Base-by-base conservation (phyloP, 2,888 invertebrate species). In the Euspilapteryx auroguttella region DNA sequence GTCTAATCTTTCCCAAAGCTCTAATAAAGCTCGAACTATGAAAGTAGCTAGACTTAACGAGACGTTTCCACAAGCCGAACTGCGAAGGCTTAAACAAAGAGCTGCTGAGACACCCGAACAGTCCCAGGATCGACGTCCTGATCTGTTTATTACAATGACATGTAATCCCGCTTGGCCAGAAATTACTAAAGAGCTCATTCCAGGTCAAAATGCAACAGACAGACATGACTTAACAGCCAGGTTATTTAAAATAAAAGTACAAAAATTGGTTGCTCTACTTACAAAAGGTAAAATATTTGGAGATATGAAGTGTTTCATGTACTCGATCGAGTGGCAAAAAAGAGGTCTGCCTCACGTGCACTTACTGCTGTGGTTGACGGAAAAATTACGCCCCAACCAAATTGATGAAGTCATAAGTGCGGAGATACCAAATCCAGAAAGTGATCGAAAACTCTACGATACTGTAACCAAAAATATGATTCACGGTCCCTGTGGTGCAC, bases 151-250 rank as follows among this genome's bases (percentile, higher is more conserved):
- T n/a, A n/a, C n/a, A n/a, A n/a, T n/a, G n/a, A 33, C 31, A 10
- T 46, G 45, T 21, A 49, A 49, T 31, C 41, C 44, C 8, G 10
- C 25, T 7, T 47, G 44, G 46, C 21, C 29, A 24, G 44, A 48
- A 41, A 49, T 44, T 14, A 34, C 12, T 9, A 22, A 38, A 9
- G 32, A 35, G 2, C 24, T 41, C 1, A 26, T 37, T 4, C 31
- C 36, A n/a, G 40, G 39, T 21, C 41, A 41, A 36, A 37, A 27
- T 4, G 12, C 47, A 17, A 33, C 9, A n/a, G 41, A 48, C 34
- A 31, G 48, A 11, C 46, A 49, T 32, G 47, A 52, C 32, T 30
- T 52, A 13, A 32, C 39, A 20, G 41, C 45, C 11, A 31, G 41
- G 22, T 34, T 44, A 2, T 44, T 45, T 37, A 31, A 31, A 24